These are phyloP conservation scores for Idaea straminata DNA, from an alignment of 2,888 invertebrate genomes.

Conservation along the genomic window DNA sequence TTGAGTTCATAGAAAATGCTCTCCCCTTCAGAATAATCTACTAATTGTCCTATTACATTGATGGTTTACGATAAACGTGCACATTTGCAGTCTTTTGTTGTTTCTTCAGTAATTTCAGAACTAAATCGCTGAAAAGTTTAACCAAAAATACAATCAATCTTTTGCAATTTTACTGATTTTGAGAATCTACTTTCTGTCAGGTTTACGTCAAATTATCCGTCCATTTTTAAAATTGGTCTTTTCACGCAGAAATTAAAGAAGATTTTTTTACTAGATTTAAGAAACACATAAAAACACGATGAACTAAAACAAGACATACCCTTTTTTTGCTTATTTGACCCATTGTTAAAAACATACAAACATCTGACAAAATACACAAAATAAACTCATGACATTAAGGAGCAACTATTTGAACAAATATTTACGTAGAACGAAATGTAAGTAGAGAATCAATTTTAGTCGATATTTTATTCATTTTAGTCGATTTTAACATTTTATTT, in stretches of 20 bases:
- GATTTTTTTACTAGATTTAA: not conserved
- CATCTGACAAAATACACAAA: no score
- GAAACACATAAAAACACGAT: no score
- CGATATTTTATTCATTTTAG: not conserved
- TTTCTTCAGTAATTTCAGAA: conserved; percentile 32
- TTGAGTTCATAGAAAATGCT: conserved; percentile 78
- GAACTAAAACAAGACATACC: no score
- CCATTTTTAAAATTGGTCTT: conserved; percentile 9
- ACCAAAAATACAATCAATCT: conserved; percentile 57
- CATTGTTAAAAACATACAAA: no score
- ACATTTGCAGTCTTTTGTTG: conserved; percentile 40
- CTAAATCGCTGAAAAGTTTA: conserved; percentile 47
- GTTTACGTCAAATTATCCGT: conserved; percentile 11
- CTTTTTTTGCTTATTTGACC: no score
- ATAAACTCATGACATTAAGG: no score
- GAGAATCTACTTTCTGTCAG: conserved; percentile 17
- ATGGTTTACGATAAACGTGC: conserved; percentile 42
- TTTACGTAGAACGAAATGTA: not conserved
- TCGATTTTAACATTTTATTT: conserved; percentile 3
- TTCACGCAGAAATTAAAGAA: conserved; percentile 8
- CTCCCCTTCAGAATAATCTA: conserved; percentile 51
- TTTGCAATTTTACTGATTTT: conserved; percentile 55
- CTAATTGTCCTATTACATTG: conserved; percentile 51
- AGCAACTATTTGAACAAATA: no score
- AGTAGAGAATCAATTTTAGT: not conserved